Base-by-base conservation (phyloP, 1,140 invertebrate species). In the Acyrthosiphon pisum region DNA sequence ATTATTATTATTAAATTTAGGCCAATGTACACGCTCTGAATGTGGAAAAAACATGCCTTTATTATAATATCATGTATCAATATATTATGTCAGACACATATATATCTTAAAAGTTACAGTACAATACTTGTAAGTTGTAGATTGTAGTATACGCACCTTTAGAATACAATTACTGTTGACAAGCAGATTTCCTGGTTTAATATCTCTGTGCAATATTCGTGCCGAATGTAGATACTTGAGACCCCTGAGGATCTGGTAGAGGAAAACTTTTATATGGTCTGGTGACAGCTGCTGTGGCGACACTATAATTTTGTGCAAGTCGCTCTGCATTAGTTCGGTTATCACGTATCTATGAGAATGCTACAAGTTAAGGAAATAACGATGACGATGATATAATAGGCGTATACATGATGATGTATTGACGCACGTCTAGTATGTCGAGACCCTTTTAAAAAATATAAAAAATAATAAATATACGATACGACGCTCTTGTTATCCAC, bases 231-330 rank as follows among this genome's bases (percentile, higher is more conserved):
- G 96, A 96, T 99, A 99, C 96, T 99, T 99, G 94, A 99, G 96
- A 95, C 99, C 99, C 96, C 99, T 97, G 94, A 99, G 97, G 95
- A 99, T 99, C 96, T 99, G 99, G 96, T 99, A 99, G 94, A 99
- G 98, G 97, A 99, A 99, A 95, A 99, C 98, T 97, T 99, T 99
- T 95, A 99, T 99, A 96, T 99, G 99, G 96, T 99, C 99, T 92
- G 98, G 97, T 94, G 99, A 99, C 91, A 99, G 97, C 95, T 99
- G 98, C 96, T 99, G 99, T 93, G 99, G 99, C 94, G 99, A 99
- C 94, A 99, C 99, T 95, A 99, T 99, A 95, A 99, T 99, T 97
- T 99, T 99, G 96, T 99, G 99, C 94, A 99, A 97, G 96, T 99
- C 99, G 95, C 98, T 99, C 96, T 99, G 99, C 95, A 99, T 98